Percentiles rank a stretch among this genome's conserved stretches.
phyloP scores from a whole-genome alignment of 2,113 vertebrate genomes.

The Prunella fulvescens region DNA sequence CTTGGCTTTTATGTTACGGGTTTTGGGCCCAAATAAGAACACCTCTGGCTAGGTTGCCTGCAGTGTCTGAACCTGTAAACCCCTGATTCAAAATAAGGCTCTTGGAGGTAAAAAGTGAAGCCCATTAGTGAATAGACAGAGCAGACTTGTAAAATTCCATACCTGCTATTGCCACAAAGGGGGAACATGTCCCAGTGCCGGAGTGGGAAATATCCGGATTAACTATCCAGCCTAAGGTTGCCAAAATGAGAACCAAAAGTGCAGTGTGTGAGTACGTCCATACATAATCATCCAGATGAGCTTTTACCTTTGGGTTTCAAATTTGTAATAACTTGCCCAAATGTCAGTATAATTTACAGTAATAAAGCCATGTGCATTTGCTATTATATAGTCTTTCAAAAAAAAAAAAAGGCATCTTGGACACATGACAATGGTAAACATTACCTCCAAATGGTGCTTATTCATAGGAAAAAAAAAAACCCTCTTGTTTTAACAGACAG shows the following conservation, averaged over 20 bases:
- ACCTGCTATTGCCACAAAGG: slow-evolving; percentile 7
- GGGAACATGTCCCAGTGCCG: neutral
- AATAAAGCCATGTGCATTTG: neutral
- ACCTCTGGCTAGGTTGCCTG: neutral
- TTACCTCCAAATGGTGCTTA: neutral
- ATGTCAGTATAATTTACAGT: neutral
- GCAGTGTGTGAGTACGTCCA: neutral
- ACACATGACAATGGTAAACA: neutral
- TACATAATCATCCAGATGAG: neutral
- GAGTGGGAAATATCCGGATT: neutral
- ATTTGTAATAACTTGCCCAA: neutral
- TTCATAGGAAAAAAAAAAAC: neutral
- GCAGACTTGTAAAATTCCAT: slow-evolving; percentile 16
- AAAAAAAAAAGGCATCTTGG: neutral
- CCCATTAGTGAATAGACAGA: slow-evolving; percentile 3
- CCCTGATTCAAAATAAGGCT: slow-evolving; percentile 30
- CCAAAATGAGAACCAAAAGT: neutral
- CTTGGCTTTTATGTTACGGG: neutral
- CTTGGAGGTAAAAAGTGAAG: slow-evolving; percentile 44
- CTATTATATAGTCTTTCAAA: neutral
- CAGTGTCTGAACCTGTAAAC: slow-evolving; percentile 2
- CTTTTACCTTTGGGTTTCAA: neutral
- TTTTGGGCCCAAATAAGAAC: neutral
- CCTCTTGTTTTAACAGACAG: neutral
- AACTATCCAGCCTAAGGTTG: neutral